phyloP scores from a whole-genome alignment of 2,113 vertebrate genomes.

The Percina caprodes region DNA sequence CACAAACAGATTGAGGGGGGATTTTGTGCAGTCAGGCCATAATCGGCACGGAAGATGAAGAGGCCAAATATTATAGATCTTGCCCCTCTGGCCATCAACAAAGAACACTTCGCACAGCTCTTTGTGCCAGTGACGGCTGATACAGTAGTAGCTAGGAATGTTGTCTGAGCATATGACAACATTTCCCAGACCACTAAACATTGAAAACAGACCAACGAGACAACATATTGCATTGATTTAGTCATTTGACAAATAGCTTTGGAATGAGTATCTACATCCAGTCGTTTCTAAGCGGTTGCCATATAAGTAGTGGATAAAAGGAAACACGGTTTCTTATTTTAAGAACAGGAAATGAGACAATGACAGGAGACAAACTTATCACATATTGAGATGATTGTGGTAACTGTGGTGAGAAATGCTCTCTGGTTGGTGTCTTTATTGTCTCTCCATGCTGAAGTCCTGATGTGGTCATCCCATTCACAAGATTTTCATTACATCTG shows the following conservation, averaged over 20 bases:
- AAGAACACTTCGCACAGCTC: slow-evolving; percentile 19
- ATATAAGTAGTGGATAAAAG: slow-evolving; percentile 68
- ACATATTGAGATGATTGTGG: slow-evolving; percentile 67
- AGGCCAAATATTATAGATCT: slow-evolving; percentile 31
- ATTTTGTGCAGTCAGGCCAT: slow-evolving; percentile 46
- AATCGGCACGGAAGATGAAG: slow-evolving; percentile 40
- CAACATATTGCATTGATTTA: slow-evolving; percentile 76
- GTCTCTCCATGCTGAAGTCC: slow-evolving; percentile 39
- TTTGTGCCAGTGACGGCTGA: slow-evolving; percentile 42
- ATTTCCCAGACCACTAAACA: slow-evolving; percentile 72
- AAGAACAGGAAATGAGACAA: slow-evolving; percentile 79
- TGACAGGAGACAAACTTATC: slow-evolving; percentile 72
- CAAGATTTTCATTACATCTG: slow-evolving; percentile 19
- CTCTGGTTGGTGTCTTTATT: slow-evolving; percentile 49
- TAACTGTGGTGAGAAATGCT: slow-evolving; percentile 48
- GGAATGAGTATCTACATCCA: slow-evolving; percentile 66
- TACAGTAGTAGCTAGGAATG: slow-evolving; percentile 65
- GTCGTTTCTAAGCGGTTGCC: slow-evolving; percentile 61
- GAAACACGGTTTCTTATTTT: slow-evolving; percentile 65
- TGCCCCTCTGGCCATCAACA: slow-evolving; percentile 30
- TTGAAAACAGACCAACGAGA: slow-evolving; percentile 75
- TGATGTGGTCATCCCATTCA: slow-evolving; percentile 34
- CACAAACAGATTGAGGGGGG: slow-evolving; percentile 67
- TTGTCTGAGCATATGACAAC: slow-evolving; percentile 71
- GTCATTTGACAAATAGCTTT: slow-evolving; percentile 76